These are phyloP conservation scores for Frieseomelitta varia DNA, from an alignment of 1,140 invertebrate genomes.

Conservation along the genomic window DNA sequence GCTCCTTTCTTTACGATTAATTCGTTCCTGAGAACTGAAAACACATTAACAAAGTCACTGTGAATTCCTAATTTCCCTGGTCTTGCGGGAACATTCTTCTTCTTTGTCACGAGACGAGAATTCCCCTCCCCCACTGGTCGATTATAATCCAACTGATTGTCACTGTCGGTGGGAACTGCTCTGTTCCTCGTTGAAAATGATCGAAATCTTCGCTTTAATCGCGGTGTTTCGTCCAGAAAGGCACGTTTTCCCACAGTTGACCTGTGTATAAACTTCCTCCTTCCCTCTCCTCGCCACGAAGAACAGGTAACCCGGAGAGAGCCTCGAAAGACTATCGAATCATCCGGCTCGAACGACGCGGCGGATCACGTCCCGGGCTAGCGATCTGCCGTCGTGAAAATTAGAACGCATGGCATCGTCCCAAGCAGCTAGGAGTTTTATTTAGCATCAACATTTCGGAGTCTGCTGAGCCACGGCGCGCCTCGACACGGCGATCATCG, in stretches of 20 bases:
- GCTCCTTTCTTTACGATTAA: too few species aligned
- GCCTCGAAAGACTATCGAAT: conserved; percentile 44
- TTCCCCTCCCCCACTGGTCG: too few species aligned
- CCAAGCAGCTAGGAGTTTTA: conserved; percentile 81
- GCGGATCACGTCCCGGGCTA: conserved; percentile 58
- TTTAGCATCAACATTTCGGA: conserved; percentile 78
- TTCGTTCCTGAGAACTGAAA: too few species aligned
- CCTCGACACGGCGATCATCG: neutral
- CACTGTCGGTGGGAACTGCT: neutral
- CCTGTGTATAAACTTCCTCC: neutral
- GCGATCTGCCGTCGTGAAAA: conserved; percentile 71
- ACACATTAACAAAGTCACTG: too few species aligned
- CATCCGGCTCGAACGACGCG: conserved; percentile 45
- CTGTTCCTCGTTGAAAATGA: neutral
- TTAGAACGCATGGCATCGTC: conserved; percentile 80
- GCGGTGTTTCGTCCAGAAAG: neutral
- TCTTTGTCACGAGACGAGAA: too few species aligned
- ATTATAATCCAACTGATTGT: too few species aligned
- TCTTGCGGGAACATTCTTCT: too few species aligned
- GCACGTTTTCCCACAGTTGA: neutral
- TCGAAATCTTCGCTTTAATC: neutral
- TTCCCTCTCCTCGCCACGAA: conserved; percentile 10
- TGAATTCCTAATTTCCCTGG: too few species aligned
- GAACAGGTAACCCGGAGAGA: conserved; percentile 48
- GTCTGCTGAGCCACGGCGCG: conserved; percentile 15